These are phyloP conservation scores for Folsomia candida DNA, from an alignment of 2,888 invertebrate genomes.

Conservation along the genomic window DNA sequence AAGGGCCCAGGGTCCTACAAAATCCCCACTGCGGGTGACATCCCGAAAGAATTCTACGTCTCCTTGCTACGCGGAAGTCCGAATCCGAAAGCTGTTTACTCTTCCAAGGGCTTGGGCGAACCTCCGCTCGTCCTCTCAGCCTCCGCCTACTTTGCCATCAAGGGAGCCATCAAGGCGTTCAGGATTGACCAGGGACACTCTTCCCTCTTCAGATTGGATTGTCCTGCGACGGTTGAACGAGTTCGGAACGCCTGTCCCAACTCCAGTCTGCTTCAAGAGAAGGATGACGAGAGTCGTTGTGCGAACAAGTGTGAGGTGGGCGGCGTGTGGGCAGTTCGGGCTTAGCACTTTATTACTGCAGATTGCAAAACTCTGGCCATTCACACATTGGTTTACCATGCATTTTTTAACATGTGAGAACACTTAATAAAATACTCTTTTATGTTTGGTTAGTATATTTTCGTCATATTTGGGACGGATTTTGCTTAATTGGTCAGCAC, in stretches of 20 bases:
- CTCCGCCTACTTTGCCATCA: constrained; percentile 86
- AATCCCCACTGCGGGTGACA: constrained; percentile 87
- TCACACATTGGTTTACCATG: too few species aligned
- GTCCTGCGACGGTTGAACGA: constrained; percentile 83
- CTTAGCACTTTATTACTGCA: too few species aligned
- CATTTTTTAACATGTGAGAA: too few species aligned
- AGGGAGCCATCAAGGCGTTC: constrained; percentile 78
- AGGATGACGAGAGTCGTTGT: background rate
- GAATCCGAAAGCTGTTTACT: constrained; percentile 87
- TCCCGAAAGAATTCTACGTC: constrained; percentile 88
- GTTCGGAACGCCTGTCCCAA: constrained; percentile 89
- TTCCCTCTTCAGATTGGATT: constrained; percentile 65
- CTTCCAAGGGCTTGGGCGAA: constrained; percentile 95
- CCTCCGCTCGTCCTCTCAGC: constrained; percentile 88
- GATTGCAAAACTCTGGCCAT: too few species aligned
- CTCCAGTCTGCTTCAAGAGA: constrained; percentile 52
- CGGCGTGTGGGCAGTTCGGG: constrained; percentile 21
- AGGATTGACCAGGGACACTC: constrained; percentile 66
- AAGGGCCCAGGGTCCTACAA: constrained; percentile 92
- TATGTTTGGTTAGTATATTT: too few species aligned
- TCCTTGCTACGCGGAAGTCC: constrained; percentile 81
- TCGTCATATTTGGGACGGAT: too few species aligned
- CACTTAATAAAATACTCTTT: too few species aligned
- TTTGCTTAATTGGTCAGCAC: too few species aligned
- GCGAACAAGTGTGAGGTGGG: too few species aligned